Evolutionary conservation across 2,888 invertebrate species (phyloP).

Genomic region (Acrocyrtus sp.): DNA sequence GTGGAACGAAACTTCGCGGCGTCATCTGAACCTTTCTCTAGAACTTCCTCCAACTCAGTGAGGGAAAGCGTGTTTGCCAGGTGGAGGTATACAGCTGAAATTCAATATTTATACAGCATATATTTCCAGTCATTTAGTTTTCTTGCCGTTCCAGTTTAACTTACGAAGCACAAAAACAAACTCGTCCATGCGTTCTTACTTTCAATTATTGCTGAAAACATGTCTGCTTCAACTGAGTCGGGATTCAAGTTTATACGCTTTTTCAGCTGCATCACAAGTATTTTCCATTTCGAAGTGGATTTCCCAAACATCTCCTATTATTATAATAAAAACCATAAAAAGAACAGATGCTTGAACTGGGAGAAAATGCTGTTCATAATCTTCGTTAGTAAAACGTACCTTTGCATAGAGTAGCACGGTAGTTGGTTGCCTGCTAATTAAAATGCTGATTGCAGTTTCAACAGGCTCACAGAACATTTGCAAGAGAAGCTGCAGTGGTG

Average conservation of each 20-base stretch:
- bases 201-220: constrained; percentile 61
- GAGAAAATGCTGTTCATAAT: too few relatives aligned
- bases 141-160: too few relatives aligned
- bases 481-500: constrained; percentile 50
- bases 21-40: constrained; percentile 61
- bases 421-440: constrained; percentile 57
- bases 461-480: constrained; percentile 56
- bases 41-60: constrained; percentile 59
- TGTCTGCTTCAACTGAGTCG: constrained; percentile 53
- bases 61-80: constrained; percentile 60
- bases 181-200: constrained; percentile 58
- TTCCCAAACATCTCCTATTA: constrained; percentile 61
- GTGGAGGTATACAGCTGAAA: constrained; percentile 62
- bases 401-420: constrained; percentile 75
- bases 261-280: constrained; percentile 58
- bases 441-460: constrained; percentile 53
- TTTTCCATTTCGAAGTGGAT: constrained; percentile 58
- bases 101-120: too few relatives aligned
- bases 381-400: constrained; percentile 69
- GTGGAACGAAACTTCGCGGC: constrained; percentile 58
- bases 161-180: neutral
- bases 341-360: too few relatives aligned
- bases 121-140: too few relatives aligned
- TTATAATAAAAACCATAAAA: neutral
- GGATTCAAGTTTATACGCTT: constrained; percentile 55